Evolutionary conservation across 2,888 invertebrate genomes (phyloP), one percentile per base, ranked within the genome.

Genomic region (Cotesia congregata): DNA sequence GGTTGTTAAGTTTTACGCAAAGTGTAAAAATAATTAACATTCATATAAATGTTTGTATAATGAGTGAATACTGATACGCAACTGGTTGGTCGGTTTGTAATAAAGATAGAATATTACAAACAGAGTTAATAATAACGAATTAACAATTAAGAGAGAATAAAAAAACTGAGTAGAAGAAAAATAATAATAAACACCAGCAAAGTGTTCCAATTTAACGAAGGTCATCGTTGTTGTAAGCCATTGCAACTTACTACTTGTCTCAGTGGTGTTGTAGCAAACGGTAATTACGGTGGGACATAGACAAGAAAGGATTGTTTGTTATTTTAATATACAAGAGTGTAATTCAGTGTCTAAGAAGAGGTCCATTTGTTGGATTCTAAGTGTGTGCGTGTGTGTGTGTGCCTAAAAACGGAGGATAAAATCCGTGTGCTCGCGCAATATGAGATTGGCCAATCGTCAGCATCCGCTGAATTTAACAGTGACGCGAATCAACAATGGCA

Each of bases 401-500:
- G 78, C 76, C 75, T 75, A 70, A 69, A 67, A 76, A 39, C 69
- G 69, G 76, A 72, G 74, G 77, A 81, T 41, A 76, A 72, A 38
- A 73, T 67, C 41, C 65, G 74, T 70, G 65, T 76, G 39, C 30
- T 72, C 60, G 70, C 72, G 78, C 83, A 86, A 86, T 83, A 89
- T 89, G 89, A 88, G 88, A 88, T 86, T 87, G 83, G 83, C 85
- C 76, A 83, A 85, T 81, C 83, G 86, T 80, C 86, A 87, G 84
- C 87, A 88, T 84, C 86, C 87, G 80, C 82, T 87, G 83, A 88
- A 87, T 82, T 82, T 88, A 65, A 88, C 88, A 84, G 87, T 87
- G 80, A 85, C 85, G 74, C 87, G 88, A 62, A 84, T 85, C 75
- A 87, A 85, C 82, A 88, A 88, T 85, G 89, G 88, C 81, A 89